These are phyloP conservation scores for Trichonephila clavata DNA, from an alignment of 1,140 invertebrate species.

Conservation along the genomic window DNA sequence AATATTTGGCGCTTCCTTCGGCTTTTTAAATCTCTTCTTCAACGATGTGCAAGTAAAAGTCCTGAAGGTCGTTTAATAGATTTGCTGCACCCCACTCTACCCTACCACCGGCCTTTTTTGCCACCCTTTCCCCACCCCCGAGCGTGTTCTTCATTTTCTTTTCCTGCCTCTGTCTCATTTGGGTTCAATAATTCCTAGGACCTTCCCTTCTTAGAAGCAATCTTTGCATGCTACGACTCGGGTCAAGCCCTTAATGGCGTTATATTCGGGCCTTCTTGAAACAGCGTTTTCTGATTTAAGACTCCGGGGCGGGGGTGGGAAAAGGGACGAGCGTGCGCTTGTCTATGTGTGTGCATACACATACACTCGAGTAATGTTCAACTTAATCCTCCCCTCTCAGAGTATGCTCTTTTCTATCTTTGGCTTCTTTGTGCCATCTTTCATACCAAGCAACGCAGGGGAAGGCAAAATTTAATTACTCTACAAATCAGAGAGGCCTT, in stretches of 20 bases:
- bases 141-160: constrained; percentile 53
- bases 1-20: constrained; percentile 62
- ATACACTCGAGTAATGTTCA: constrained; percentile 9
- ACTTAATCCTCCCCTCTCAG: constrained; percentile 44
- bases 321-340: not conserved
- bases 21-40: constrained; percentile 74
- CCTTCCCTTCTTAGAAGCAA: constrained; percentile 45
- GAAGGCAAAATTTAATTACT: constrained; percentile 70
- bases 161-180: constrained; percentile 54
- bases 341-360: not conserved
- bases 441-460: constrained; percentile 31
- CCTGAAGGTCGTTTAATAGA: constrained; percentile 73
- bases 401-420: constrained; percentile 64
- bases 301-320: not conserved
- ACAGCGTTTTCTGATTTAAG: constrained; percentile 61
- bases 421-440: constrained; percentile 69
- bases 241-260: constrained; percentile 72
- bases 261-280: constrained; percentile 35
- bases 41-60: constrained; percentile 50
- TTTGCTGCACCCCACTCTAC: constrained; percentile 36
- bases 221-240: constrained; percentile 27
- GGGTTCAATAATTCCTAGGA: constrained; percentile 35
- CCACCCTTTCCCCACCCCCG: not conserved
- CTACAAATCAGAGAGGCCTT: constrained; percentile 65
- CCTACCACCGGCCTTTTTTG: not conserved